These are phyloP conservation scores for Uria lomvia DNA, from an alignment of 2,113 vertebrate genomes.

Conservation along the genomic window DNA sequence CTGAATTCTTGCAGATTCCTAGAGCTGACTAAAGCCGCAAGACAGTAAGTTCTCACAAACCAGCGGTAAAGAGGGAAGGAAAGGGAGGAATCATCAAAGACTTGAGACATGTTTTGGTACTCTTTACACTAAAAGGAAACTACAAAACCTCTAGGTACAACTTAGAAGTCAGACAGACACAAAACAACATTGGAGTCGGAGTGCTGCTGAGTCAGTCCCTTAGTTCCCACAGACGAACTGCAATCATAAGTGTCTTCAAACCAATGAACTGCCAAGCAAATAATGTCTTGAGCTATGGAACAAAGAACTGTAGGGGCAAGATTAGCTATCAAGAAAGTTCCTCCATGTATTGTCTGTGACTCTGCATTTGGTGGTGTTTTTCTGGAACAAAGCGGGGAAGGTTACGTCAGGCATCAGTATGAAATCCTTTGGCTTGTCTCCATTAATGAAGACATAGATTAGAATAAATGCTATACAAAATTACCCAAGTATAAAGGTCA, in stretches of 20 bases:
- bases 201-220: neutral
- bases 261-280: neutral
- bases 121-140: neutral
- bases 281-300: neutral
- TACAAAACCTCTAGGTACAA: neutral
- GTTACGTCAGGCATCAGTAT: neutral
- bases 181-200: neutral
- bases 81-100: neutral
- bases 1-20: neutral
- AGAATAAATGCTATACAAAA: neutral
- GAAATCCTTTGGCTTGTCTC: neutral
- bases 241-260: neutral
- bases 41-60: neutral
- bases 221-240: neutral
- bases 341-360: neutral
- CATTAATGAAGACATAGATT: neutral
- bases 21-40: neutral
- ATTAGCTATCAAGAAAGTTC: neutral
- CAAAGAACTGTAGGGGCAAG: neutral
- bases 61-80: neutral
- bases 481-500: neutral
- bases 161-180: neutral
- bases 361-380: neutral
- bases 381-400: neutral
- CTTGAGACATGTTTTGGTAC: neutral